Base-by-base conservation (phyloP, 2,888 invertebrate species). In the Chironomus tentans region DNA sequence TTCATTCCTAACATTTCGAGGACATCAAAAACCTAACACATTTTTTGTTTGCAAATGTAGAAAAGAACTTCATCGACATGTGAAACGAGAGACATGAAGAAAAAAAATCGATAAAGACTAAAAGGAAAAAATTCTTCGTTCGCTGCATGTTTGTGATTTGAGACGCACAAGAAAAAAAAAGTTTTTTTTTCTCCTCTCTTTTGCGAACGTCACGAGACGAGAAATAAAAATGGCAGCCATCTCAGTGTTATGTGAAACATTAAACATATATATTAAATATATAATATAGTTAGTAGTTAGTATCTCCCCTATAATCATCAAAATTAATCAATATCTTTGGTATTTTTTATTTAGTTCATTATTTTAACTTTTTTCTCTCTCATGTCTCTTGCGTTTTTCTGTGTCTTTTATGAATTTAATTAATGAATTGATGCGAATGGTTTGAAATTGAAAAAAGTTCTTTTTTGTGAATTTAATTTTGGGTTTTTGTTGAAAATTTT, bases 291-390 rank as follows among this genome's bases (percentile, higher is more conserved):
- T 18, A 18, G 56, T 56, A 56, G 56, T 56, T 56, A 18, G 18
- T 15, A 18, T 56, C 56, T 56, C 50, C 56, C 18, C 56, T 56
- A 56, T 56, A 56, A 56, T 56, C 56, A 56, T 56, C 21, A 22
- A 65, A 65, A 65, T 65, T 65, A 22, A 65, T 65, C 65, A 65
- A 65, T 65, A 65, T 65, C 65, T 65, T 65, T 65, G 65, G 65
- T 65, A 65, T 65, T 24, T 65, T 65, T 62, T 56, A 56, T 56
- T 56, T 56, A 56, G 56, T 56, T 38, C 10, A 38, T 38, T 38
- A 38, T 38, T 10, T 38, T 38, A 10, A 38, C 15, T 6, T 56
- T 15, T 56, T 18, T 56, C 10, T 50, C 50, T 50, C 12, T 15
- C 50, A 50, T 18, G 18, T 56, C 56, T 56, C 15, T n/a, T n/a